Base-by-base conservation (phyloP, 2,113 vertebrate species). In the Cygnus buccinator region DNA sequence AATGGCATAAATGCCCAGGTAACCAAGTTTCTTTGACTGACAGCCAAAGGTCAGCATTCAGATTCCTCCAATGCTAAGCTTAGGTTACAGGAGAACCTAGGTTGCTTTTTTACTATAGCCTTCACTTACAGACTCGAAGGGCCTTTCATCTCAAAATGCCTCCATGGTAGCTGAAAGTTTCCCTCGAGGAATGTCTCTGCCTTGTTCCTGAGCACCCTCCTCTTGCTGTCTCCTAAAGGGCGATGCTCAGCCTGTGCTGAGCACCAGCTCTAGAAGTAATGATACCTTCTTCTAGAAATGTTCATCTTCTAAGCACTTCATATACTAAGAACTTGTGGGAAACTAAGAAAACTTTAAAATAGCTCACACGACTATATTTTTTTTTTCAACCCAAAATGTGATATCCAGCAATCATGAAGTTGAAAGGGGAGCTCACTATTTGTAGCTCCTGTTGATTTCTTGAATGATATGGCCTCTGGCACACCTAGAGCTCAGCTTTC, bases 241-340 rank as follows among this genome's bases (percentile, higher is more conserved):
- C 21, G 54, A 48, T 48, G 20, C 59, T 20, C 20, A 90, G 35
- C 20, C 54, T 43, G 39, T 50, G 57, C 81, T 26, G 54, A 78
- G 68, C 28, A 29, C 35, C 62, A 55, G 16, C 54, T 58, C 61
- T 8, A 78, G 78, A 1, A 75, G 62, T 4, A 83, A 6, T 5
- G 23, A 54, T 22, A n/a, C 5, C 22, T 28, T 65, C 39, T 54
- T 5, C 63, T 50, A 74, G 50, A 63, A 87, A 66, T 12, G 4
- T 11, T 63, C 13, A 28, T 65, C 35, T 81, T n/a, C 39, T 26
- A 61, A 75, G 78, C 21, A 31, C 19, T 85, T 35, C 31, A 65
- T 28, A 31, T 62, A n/a, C 75, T 90, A 63, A 66, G 61, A 96
- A 90, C 41, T 46, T 44, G 13, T n/a, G 37, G 25, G 23, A 77